Evolutionary conservation across 2,888 invertebrate species (phyloP), one percentile per base, ranked within the genome.

Genomic region (Callosobruchus maculatus): DNA sequence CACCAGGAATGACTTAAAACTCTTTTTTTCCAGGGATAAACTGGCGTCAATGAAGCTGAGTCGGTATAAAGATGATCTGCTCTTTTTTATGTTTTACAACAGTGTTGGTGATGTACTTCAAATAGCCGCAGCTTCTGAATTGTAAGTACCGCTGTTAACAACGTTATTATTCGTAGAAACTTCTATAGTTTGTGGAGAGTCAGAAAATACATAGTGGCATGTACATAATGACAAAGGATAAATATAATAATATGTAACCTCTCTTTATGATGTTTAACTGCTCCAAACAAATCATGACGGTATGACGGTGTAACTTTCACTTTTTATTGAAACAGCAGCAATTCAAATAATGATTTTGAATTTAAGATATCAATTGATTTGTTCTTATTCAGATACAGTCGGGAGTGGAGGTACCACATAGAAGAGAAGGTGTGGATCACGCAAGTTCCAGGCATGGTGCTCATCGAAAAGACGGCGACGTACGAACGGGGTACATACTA

Each of bases 321-420:
- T n/a, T n/a, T n/a, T n/a, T n/a, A n/a, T n/a, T n/a, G n/a, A n/a
- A n/a, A n/a, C n/a, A 26, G 26, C 26, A 26, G 7, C 26, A 7
- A 26, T 4, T 26, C 3, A 26, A 49, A 49, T 18, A 13, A 71
- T 71, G 31, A 71, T 18, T 20, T 49, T 5, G 18, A 21, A 49
- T 26, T 0, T 7, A 49, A 71, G 20, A 49, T 31, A 21, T 20
- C 21, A 68, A 68, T 68, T 7, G 68, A 68, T 13, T 5, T 13
- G 68, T 13, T 49, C 5, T 49, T 71, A 21, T 80, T 82, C 86
- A 98, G 98, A 88, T 98, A 98, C 89, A 96, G 93, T 88, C 93
- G 99, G 86, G 99, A 99, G 86, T 99, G 99, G 99, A 93, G 99
- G 90, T 99, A 97, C 91, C 99, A 99, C 89, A 98, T 95, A 91